phyloP scores from a whole-genome alignment of 2,888 invertebrate genomes.

The Anticlea derivata region DNA sequence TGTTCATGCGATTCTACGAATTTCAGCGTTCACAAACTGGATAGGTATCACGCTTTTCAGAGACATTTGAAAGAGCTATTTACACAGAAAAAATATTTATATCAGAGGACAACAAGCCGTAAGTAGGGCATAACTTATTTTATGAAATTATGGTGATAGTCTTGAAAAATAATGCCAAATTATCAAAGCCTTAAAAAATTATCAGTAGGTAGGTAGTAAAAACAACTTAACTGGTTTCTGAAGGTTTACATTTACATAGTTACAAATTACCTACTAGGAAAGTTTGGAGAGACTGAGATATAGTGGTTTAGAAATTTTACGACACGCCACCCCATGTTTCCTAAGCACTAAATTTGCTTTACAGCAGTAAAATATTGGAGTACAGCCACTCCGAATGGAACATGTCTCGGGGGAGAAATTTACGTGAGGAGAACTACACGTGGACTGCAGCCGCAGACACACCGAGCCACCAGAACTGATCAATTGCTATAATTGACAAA shows the following conservation, averaged over 20 bases:
- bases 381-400: conserved; percentile 32
- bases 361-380: conserved; percentile 36
- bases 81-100: neutral
- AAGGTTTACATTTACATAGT: too few species aligned
- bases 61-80: neutral
- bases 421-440: conserved; percentile 37
- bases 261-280: conserved; percentile 18
- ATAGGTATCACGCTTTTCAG: neutral
- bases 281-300: conserved; percentile 11
- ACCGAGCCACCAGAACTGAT: neutral
- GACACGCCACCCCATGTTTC: conserved; percentile 26
- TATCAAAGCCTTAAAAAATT: too few species aligned
- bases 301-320: conserved; percentile 27
- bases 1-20: conserved; percentile 10
- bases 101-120: too few species aligned
- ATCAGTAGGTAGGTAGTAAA: too few species aligned
- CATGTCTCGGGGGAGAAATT: conserved; percentile 39
- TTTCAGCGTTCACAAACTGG: conserved; percentile 1
- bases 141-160: too few species aligned
- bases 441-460: conserved; percentile 21
- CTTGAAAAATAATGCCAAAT: too few species aligned
- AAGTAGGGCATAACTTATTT: too few species aligned
- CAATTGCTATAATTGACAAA: neutral
- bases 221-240: too few species aligned
- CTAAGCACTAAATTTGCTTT: conserved; percentile 31